A percentile compares a stretch with the other conserved stretches of the same genome.
Evolutionary conservation across 2,888 invertebrate species (phyloP).

Genomic region (Neoscelio sp.): DNA sequence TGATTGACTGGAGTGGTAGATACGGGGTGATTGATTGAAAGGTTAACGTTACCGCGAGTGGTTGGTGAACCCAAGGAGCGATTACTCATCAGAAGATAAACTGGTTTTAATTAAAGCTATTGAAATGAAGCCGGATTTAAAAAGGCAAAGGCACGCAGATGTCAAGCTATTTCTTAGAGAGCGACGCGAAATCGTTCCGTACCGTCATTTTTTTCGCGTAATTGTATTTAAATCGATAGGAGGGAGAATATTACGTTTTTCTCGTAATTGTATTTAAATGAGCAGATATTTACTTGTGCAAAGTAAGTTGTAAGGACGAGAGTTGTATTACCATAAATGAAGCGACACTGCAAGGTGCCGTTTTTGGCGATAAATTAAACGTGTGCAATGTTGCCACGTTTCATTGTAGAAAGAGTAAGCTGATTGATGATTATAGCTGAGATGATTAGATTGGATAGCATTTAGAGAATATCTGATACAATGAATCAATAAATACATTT

Average conservation of each 20-base stretch:
- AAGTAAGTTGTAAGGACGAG: conserved; percentile 65
- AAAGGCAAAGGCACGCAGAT: conserved; percentile 33
- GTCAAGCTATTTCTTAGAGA: conserved; percentile 21
- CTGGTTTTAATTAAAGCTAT: conserved; percentile 60
- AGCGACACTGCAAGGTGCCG: conserved; percentile 65
- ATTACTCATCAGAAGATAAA: conserved; percentile 65
- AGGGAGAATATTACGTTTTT: conserved; percentile 38
- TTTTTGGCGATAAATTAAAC: conserved; percentile 66
- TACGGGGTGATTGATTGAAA: conserved; percentile 61
- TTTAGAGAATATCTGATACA: no score
- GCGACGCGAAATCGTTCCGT: conserved; percentile 37
- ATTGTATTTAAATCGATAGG: conserved; percentile 62
- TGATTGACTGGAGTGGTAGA: conserved; percentile 52
- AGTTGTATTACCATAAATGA: conserved; percentile 65
- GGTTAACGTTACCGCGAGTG: conserved; percentile 56
- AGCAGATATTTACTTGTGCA: conserved; percentile 56
- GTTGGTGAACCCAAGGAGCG: conserved; percentile 55
- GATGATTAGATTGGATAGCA: conserved; percentile 45
- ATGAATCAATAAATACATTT: no score
- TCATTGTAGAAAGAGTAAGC: conserved; percentile 23
- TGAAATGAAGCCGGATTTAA: conserved; percentile 28
- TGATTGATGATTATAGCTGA: conserved; percentile 40
- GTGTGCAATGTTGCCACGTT: conserved; percentile 55
- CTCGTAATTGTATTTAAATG: conserved; percentile 62
- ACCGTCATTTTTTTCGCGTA: conserved; percentile 49